Percentiles rank a stretch among this genome's conserved stretches.
These are phyloP conservation scores for Lacerta viridis DNA, from an alignment of 2,797 vertebrate species.

Conservation along the genomic window DNA sequence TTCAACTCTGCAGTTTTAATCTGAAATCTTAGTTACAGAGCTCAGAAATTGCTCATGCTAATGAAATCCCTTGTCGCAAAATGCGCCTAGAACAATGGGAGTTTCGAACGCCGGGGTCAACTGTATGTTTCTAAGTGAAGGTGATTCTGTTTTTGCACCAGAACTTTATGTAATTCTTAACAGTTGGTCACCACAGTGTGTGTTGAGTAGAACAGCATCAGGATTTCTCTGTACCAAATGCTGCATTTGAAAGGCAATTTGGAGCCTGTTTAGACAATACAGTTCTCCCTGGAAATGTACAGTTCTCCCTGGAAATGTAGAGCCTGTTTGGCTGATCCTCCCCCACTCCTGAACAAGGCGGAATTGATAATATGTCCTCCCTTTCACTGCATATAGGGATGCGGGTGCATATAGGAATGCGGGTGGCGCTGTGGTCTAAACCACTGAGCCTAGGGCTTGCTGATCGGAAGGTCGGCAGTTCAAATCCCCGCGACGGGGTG, in stretches of 20 bases:
- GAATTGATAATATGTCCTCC: neutral
- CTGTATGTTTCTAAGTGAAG: neutral
- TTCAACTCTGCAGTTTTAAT: too few species aligned
- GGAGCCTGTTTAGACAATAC: neutral
- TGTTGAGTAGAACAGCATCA: neutral
- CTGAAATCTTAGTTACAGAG: too few species aligned
- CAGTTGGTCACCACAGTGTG: neutral
- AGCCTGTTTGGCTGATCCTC: neutral
- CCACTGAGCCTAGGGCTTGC: too few species aligned
- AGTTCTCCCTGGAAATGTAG: neutral
- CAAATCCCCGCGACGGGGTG: rapidly evolving
- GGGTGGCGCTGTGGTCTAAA: too few species aligned
- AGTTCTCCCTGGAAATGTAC: neutral
- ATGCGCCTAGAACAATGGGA: too few species aligned
- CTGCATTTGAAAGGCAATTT: neutral
- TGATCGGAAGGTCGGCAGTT: too few species aligned
- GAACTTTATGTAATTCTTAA: neutral
- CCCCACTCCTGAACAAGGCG: too few species aligned
- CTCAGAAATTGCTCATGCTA: too few species aligned
- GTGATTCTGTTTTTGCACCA: neutral
- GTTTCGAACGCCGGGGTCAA: too few species aligned
- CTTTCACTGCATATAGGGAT: neutral
- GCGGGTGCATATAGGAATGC: too few species aligned
- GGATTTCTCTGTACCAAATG: neutral
- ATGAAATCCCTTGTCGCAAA: too few species aligned